Conservation (phyloP, 2,797 vertebrate species). For the Mastacembelus armatus region DNA sequence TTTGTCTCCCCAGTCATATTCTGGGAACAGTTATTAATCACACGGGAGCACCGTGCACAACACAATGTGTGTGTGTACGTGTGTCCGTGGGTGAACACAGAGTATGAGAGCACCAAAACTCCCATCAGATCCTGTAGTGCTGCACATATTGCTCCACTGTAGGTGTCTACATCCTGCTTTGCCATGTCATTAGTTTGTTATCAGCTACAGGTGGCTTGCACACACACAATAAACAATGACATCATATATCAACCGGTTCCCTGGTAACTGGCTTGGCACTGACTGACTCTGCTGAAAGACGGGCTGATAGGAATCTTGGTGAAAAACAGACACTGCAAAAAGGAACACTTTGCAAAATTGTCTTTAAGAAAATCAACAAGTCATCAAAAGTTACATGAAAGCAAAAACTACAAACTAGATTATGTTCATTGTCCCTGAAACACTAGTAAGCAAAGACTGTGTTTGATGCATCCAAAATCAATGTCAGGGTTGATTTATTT, state of each 20-base stretch:
- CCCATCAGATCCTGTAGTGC: background rate
- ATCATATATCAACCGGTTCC: constrained; percentile 40
- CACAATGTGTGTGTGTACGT: background rate
- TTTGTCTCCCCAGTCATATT: constrained; percentile 8
- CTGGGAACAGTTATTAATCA: constrained; percentile 14
- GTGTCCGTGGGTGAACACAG: background rate
- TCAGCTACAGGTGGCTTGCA: constrained; percentile 70
- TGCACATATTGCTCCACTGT: background rate
- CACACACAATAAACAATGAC: constrained; percentile 65
- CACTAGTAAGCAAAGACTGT: background rate
- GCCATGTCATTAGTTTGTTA: constrained; percentile 41
- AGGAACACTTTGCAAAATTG: constrained; percentile 18
- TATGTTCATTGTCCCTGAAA: background rate
- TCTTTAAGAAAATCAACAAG: constrained; percentile 12
- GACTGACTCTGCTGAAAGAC: constrained; percentile 19
- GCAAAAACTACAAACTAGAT: background rate
- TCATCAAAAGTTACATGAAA: constrained; percentile 11
- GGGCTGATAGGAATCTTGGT: constrained; percentile 28
- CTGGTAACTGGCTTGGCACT: constrained; percentile 25
- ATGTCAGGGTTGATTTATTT: background rate
- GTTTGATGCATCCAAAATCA: background rate
- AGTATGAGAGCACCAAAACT: background rate
- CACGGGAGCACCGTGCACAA: background rate
- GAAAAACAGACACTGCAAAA: constrained; percentile 1
- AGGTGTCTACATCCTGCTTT: constrained; percentile 49